A percentile compares a stretch with the other conserved stretches of the same genome.
Conservation (phyloP, 2,113 vertebrate genomes). For the Sardina pilchardus region DNA sequence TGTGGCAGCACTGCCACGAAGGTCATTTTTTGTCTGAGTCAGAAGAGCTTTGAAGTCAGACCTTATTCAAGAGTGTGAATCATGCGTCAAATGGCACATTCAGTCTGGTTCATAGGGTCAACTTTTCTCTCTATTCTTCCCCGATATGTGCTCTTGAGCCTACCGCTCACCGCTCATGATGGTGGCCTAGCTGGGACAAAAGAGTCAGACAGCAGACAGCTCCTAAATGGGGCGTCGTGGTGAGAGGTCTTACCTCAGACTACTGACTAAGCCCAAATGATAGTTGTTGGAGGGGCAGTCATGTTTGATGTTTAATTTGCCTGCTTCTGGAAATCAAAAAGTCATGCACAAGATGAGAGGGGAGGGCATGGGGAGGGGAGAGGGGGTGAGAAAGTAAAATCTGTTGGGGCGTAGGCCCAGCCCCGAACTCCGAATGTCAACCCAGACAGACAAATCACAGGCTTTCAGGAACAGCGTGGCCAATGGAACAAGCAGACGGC, state of each 20-base stretch:
- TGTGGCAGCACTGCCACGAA: neutral
- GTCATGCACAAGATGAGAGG: neutral
- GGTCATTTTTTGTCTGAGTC: neutral
- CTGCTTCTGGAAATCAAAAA: neutral
- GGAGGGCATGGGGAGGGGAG: no score
- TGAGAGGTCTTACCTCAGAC: neutral
- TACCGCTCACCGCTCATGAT: neutral
- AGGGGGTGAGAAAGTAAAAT: neutral
- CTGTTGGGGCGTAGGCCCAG: neutral
- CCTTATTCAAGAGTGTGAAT: constrained; percentile 6
- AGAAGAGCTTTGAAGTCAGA: neutral
- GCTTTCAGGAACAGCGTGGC: neutral
- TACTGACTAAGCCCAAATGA: neutral
- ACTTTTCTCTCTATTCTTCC: neutral
- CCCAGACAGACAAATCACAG: constrained; percentile 31
- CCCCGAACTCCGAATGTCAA: neutral
- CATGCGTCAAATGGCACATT: neutral
- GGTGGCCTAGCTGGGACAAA: neutral
- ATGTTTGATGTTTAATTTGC: neutral
- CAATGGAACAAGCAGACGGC: neutral
- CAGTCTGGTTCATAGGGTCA: neutral
- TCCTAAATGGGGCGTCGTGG: constrained; percentile 30
- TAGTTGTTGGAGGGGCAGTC: neutral
- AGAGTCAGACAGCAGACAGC: constrained; percentile 24
- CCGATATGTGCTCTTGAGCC: neutral